A percentile compares a stretch with the other conserved stretches of the same genome.
Conservation (phyloP, 2,113 vertebrate species). For the Cyanoliseus patagonus region DNA sequence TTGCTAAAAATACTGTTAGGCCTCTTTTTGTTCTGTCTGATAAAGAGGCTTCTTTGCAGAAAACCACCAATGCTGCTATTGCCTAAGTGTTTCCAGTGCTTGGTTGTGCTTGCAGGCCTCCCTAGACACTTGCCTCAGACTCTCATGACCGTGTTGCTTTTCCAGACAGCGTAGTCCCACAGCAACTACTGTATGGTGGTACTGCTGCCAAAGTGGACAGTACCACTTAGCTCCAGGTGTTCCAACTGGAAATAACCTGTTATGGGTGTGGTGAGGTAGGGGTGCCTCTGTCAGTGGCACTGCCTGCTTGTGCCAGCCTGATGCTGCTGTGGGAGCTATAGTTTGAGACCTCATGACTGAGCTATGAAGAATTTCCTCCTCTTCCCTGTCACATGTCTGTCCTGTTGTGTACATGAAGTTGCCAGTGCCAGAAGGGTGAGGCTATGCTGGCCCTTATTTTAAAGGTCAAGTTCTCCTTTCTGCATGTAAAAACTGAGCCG, state of each 20-base stretch:
- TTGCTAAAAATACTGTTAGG: neutral
- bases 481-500: neutral
- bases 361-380: neutral
- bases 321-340: neutral
- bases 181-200: neutral
- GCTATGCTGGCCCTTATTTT: neutral
- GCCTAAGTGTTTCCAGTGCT: neutral
- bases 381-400: neutral
- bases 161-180: neutral
- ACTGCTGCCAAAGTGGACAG: neutral
- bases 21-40: neutral
- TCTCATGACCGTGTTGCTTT: neutral
- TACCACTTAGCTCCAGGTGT: neutral
- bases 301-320: neutral
- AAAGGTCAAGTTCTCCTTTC: slow-evolving; percentile 5
- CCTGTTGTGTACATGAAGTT: neutral
- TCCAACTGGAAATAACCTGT: neutral
- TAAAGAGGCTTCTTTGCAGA: neutral
- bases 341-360: neutral
- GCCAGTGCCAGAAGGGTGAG: neutral
- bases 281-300: neutral
- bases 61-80: neutral
- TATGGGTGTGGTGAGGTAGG: neutral
- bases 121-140: neutral
- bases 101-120: neutral